A percentile compares a stretch with the other conserved stretches of the same genome.
These are phyloP conservation scores for Hypomesus transpacificus DNA, from an alignment of 2,113 vertebrate species.

Conservation along the genomic window DNA sequence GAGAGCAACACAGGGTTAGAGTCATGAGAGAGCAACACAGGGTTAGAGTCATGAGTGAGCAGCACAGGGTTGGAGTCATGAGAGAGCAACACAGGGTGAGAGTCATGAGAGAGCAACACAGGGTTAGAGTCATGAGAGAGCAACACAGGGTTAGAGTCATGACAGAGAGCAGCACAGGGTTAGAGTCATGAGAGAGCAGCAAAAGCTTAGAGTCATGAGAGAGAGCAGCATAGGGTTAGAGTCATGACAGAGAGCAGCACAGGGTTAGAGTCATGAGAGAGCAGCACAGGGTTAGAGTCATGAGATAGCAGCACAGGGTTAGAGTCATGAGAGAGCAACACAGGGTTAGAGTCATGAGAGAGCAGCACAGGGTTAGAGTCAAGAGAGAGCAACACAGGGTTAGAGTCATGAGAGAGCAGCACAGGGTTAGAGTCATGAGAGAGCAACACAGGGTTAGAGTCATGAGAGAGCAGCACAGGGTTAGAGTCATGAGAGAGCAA, in stretches of 20 bases:
- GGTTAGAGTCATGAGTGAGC: too few relatives aligned
- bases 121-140: not conserved
- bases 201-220: not conserved
- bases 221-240: too few relatives aligned
- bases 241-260: too few relatives aligned
- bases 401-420: not conserved
- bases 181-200: not conserved
- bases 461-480: not conserved
- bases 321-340: not conserved
- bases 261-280: not conserved
- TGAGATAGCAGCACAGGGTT: not conserved
- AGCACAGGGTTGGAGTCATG: not conserved
- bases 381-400: not conserved
- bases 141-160: not conserved
- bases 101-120: not conserved
- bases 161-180: not conserved
- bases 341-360: not conserved
- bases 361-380: too few relatives aligned
- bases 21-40: conserved; percentile 51
- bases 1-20: not conserved
- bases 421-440: not conserved
- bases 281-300: not conserved
- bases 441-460: not conserved
- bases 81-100: not conserved
- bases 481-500: conserved; percentile 45